Evolutionary conservation across 2,797 vertebrate species (phyloP).

Genomic region (Myotis findleyi): DNA sequence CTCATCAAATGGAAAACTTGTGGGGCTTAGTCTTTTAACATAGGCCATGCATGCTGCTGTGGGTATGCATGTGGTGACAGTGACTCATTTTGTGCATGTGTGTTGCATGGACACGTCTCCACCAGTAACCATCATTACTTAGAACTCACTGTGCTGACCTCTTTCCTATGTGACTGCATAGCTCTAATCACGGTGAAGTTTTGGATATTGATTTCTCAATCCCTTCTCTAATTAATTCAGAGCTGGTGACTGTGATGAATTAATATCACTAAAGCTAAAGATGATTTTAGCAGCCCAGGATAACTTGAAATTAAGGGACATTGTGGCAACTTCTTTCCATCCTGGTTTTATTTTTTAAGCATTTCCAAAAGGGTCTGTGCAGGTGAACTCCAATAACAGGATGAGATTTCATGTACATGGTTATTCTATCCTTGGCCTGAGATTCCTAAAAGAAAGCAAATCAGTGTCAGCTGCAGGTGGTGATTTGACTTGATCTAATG

Average conservation of each 20-base stretch:
- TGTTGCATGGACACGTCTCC: slow-evolving; percentile 85
- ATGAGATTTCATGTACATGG: slow-evolving; percentile 13
- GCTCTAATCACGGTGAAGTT: slow-evolving; percentile 56
- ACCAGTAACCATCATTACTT: slow-evolving; percentile 71
- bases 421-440: slow-evolving; percentile 62
- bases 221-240: slow-evolving; percentile 70
- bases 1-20: slow-evolving; percentile 64
- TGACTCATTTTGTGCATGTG: slow-evolving; percentile 84
- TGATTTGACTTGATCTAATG: slow-evolving; percentile 35
- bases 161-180: slow-evolving; percentile 72
- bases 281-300: slow-evolving; percentile 33
- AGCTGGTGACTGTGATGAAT: slow-evolving; percentile 68
- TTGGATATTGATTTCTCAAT: slow-evolving; percentile 65
- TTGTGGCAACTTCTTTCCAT: background rate
- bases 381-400: slow-evolving; percentile 13
- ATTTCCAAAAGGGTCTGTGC: slow-evolving; percentile 38
- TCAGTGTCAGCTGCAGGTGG: slow-evolving; percentile 51
- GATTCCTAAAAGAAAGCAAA: slow-evolving; percentile 69
- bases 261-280: slow-evolving; percentile 62
- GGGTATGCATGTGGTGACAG: slow-evolving; percentile 80
- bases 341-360: background rate
- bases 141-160: slow-evolving; percentile 78
- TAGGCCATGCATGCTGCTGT: slow-evolving; percentile 83
- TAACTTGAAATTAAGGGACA: slow-evolving; percentile 53
- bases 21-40: slow-evolving; percentile 49